Evolutionary conservation across 2,797 vertebrate species (phyloP).

Genomic region (Telmatherina bonti): DNA sequence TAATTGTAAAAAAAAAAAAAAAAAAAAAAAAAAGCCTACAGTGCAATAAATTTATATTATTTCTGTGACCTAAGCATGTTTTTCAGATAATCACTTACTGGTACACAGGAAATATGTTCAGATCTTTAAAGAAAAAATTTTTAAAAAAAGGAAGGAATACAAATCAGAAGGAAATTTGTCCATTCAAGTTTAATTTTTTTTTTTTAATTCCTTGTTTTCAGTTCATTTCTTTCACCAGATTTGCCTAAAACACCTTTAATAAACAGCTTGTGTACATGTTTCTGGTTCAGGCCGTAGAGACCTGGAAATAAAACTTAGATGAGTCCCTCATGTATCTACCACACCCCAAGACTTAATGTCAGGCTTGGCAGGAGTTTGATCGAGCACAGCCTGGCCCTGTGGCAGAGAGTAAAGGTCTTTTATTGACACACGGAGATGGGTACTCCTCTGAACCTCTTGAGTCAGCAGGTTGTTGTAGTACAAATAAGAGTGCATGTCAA

Average conservation of each 20-base stretch:
- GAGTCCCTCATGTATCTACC: conserved; percentile 52
- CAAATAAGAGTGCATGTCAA: conserved; percentile 55
- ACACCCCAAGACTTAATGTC: conserved; percentile 53
- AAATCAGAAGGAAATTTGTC: conserved; percentile 65
- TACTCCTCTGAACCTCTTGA: conserved; percentile 66
- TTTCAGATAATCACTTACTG: background rate
- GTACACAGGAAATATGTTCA: background rate
- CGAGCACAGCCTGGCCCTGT: conserved; percentile 59
- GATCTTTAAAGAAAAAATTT: conserved; percentile 4
- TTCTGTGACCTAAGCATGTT: background rate
- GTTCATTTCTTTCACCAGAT: conserved; percentile 55
- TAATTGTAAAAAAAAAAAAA: background rate
- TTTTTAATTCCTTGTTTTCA: conserved; percentile 23
- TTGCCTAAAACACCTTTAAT: conserved; percentile 53
- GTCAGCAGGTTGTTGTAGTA: conserved; percentile 71
- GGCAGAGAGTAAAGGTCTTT: conserved; percentile 59
- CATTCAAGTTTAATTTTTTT: conserved; percentile 6
- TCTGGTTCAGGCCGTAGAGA: conserved; percentile 66
- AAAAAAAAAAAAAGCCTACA: background rate
- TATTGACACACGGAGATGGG: conserved; percentile 73
- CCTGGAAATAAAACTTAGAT: conserved; percentile 61
- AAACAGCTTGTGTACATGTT: conserved; percentile 59
- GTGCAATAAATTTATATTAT: background rate
- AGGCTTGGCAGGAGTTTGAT: conserved; percentile 69
- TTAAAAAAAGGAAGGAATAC: conserved; percentile 82